These are phyloP conservation scores for Caenorhabditis elegans DNA, from an alignment of 1,140 invertebrate genomes.

Conservation along the genomic window WBcel235 BX284605.5:8237001-8237500, in stretches of 20 bases:
- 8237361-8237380: conserved; percentile 7
- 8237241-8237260: background rate
- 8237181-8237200: conserved; percentile 30
- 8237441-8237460: conserved; percentile 34
- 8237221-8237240: conserved; percentile 1
- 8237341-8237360: conserved; percentile 18
- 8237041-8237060: background rate
- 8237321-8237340: background rate
- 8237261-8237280: background rate
- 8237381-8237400: conserved; percentile 22
- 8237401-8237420: conserved; percentile 35
- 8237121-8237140: background rate
- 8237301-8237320: conserved; percentile 31
- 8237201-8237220: background rate
- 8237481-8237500: conserved; percentile 3
- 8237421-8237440: background rate
- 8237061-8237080: conserved; percentile 2
- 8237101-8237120: conserved; percentile 21
- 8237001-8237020: conserved; percentile 28
- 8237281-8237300: conserved; percentile 32
- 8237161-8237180: conserved; percentile 23
- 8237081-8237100: conserved; percentile 3
- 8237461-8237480: conserved; percentile 34
- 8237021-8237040: conserved; percentile 44
- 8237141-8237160: background rate